A percentile compares a stretch with the other conserved stretches of the same genome.
phyloP scores from a whole-genome alignment of 2,888 invertebrate species.

The Chrysolina haemoptera region DNA sequence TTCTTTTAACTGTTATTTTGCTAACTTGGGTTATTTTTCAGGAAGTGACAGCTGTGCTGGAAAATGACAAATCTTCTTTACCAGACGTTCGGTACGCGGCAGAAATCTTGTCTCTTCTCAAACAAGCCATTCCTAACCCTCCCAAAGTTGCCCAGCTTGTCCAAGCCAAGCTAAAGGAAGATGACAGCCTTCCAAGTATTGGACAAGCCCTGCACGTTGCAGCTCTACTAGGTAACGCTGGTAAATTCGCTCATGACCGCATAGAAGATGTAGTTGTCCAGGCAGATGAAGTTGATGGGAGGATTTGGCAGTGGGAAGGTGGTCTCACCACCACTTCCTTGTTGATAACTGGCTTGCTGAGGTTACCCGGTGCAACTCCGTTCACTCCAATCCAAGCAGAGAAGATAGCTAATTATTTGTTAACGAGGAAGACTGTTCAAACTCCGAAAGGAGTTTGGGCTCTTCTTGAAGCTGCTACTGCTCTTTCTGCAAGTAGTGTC shows the following conservation, averaged over 20 bases:
- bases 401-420: conserved; percentile 87
- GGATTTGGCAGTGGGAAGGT: conserved; percentile 92
- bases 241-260: conserved; percentile 79
- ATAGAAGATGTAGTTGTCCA: conserved; percentile 95
- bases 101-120: conserved; percentile 79
- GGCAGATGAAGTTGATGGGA: conserved; percentile 93
- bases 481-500: conserved; percentile 70
- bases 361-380: conserved; percentile 76
- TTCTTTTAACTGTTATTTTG: background rate
- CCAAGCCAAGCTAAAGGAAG: conserved; percentile 85
- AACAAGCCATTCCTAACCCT: conserved; percentile 76
- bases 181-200: conserved; percentile 82
- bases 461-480: conserved; percentile 83
- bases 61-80: conserved; percentile 78
- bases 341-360: conserved; percentile 72
- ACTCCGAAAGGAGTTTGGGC: conserved; percentile 87
- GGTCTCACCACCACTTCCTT: conserved; percentile 85
- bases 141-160: conserved; percentile 82
- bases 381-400: conserved; percentile 84
- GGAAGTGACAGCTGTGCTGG: conserved; percentile 66
- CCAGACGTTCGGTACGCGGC: conserved; percentile 84
- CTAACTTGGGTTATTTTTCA: conserved; percentile 35
- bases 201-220: conserved; percentile 89
- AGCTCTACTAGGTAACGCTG: conserved; percentile 78
- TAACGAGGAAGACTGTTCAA: conserved; percentile 91